phyloP scores from a whole-genome alignment of 2,888 invertebrate species.

The Muscina levida region DNA sequence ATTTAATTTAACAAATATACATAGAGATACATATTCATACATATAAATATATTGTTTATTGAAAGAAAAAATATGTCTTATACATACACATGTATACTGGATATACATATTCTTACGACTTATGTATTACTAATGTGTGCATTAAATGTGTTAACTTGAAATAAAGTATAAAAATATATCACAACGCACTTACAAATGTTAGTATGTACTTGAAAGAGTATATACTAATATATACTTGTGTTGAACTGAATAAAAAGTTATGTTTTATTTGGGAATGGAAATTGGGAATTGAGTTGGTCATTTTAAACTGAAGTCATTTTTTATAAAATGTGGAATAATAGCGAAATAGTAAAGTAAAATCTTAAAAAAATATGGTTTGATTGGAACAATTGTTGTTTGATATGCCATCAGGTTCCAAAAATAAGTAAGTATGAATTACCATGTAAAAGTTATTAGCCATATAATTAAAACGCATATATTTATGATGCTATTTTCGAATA shows the following conservation, averaged over 20 bases:
- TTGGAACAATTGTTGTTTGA: no score
- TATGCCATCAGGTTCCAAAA: no score
- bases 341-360: no score
- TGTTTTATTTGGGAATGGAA: neutral
- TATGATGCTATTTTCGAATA: no score
- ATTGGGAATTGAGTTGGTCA: no score
- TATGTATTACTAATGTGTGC: constrained; percentile 10
- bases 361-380: no score
- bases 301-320: no score
- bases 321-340: no score
- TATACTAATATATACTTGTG: neutral
- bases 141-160: constrained; percentile 27
- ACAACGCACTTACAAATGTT: neutral
- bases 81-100: neutral
- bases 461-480: no score
- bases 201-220: neutral
- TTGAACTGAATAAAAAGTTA: neutral
- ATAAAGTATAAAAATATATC: constrained; percentile 16
- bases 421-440: no score
- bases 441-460: no score
- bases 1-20: constrained; percentile 13
- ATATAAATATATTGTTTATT: neutral
- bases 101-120: neutral
- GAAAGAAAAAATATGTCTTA: neutral
- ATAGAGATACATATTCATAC: neutral